A percentile compares a stretch with the other conserved stretches of the same genome.
Conservation (phyloP, 2,888 invertebrate species). For the Opisthograptis luteolata region DNA sequence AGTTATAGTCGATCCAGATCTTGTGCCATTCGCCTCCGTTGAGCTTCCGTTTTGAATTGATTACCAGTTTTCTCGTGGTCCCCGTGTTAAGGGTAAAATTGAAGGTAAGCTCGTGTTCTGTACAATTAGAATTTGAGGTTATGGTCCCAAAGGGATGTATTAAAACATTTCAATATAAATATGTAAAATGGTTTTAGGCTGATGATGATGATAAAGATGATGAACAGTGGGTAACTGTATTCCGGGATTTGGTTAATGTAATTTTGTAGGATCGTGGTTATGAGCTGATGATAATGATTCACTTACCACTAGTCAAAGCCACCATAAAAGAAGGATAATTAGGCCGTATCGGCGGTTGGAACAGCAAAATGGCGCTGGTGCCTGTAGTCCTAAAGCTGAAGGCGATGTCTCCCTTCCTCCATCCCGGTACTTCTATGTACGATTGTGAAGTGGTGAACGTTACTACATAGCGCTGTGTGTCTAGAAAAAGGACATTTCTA, state of each 20-base stretch:
- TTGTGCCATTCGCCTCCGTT: conserved; percentile 98
- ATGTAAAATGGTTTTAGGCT: no score
- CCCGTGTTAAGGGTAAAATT: conserved; percentile 95
- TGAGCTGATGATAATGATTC: not conserved
- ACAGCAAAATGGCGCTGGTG: conserved; percentile 93
- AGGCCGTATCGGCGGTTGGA: conserved; percentile 95
- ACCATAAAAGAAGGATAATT: conserved; percentile 97
- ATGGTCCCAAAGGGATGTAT: not conserved
- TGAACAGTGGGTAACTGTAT: no score
- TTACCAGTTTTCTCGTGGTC: conserved; percentile 91
- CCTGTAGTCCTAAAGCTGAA: conserved; percentile 97
- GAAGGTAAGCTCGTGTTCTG: conserved; percentile 93
- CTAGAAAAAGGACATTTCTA: conserved; percentile 72
- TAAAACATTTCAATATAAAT: no score
- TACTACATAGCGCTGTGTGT: conserved; percentile 96
- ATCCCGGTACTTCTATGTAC: conserved; percentile 96
- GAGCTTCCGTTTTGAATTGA: conserved; percentile 91
- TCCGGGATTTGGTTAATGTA: no score
- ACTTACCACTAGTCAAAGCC: conserved; percentile 91
- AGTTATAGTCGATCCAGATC: conserved; percentile 97
- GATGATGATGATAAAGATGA: no score
- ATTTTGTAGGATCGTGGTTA: no score
- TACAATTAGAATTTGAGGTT: not conserved
- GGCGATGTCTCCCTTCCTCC: conserved; percentile 96
- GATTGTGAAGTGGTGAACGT: conserved; percentile 97